Percentiles rank a stretch among this genome's conserved stretches.
Evolutionary conservation across 2,888 invertebrate genomes (phyloP).

Genomic region (Pseudococcus longispinus): DNA sequence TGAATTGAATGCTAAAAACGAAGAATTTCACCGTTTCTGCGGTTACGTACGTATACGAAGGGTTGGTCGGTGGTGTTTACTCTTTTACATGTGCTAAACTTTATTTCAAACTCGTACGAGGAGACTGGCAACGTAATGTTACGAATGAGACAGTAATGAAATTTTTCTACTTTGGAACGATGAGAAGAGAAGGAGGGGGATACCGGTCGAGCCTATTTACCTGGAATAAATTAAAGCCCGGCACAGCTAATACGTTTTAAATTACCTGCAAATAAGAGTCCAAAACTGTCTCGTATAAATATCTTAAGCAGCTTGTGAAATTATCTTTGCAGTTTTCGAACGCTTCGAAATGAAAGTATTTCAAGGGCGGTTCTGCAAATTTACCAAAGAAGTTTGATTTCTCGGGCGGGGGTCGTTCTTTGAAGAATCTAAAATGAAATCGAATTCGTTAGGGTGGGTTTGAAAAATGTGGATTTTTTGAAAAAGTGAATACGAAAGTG

Average conservation of each 20-base stretch:
- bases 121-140: not conserved
- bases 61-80: not conserved
- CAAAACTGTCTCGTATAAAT: slow-evolving; percentile 64
- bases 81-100: slow-evolving; percentile 11
- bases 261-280: slow-evolving; percentile 61
- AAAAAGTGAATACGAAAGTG: too few species aligned
- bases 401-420: slow-evolving; percentile 17
- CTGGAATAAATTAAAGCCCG: not conserved
- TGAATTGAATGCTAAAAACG: slow-evolving; percentile 31
- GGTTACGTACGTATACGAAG: not conserved
- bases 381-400: slow-evolving; percentile 61
- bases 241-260: not conserved
- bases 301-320: slow-evolving; percentile 68
- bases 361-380: slow-evolving; percentile 69
- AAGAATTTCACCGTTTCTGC: slow-evolving; percentile 11
- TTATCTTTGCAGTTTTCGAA: slow-evolving; percentile 61
- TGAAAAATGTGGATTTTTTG: not conserved
- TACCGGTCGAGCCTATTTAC: not conserved
- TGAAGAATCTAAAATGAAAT: slow-evolving; percentile 49
- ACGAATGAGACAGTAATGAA: not conserved
- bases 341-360: slow-evolving; percentile 71
- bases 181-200: not conserved
- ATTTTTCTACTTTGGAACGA: not conserved
- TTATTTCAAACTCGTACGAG: not conserved
- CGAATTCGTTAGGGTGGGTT: not conserved